Evolutionary conservation across 2,888 invertebrate species (phyloP), one percentile per base, ranked within the genome.

Genomic region (Dryocosmus kuriphilus): DNA sequence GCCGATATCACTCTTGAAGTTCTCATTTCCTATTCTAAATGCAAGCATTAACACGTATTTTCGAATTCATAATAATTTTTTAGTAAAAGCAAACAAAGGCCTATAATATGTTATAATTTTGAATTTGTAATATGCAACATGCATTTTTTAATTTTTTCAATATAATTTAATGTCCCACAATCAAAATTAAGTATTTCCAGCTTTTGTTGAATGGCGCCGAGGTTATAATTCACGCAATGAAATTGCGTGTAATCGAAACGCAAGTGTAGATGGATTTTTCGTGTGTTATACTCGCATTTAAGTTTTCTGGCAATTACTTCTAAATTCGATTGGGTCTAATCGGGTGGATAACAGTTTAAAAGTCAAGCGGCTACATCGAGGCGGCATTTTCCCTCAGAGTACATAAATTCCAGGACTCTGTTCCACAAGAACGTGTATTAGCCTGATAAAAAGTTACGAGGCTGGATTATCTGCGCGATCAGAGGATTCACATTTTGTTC

Each of bases 371-470:
- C 41, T 67, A 35, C 41, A 41, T 46, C 41, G 27, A 41, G 19
- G 24, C 16, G 19, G 41, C 30, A 19, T 46, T 67, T 67, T 67
- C 27, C 65, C 67, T 24, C 67, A 11, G 27, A 41, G 41, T 46
- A 27, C 19, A 46, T 67, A 46, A 67, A 67, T 67, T 41, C 27
- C 41, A 8, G 24, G 46, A 24, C 27, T 27, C 27, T 27, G n/a
- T 67, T 41, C 41, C 46, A 67, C 41, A 67, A 27, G 67, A 67
- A 46, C n/a, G 67, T 27, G 27, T 67, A 46, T 67, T 67, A 46
- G 41, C 67, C 41, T 27, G 24, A 67, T 41, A 46, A 46, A 67
- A 67, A 67, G 67, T 67, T 67, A 67, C 67, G 38, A 41, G 41
- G 16, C 38, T 46, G 41, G 67, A 41, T 67, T 67, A 46, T 46